phyloP scores from a whole-genome alignment of 2,797 vertebrate genomes.

The Australoheros facetus region DNA sequence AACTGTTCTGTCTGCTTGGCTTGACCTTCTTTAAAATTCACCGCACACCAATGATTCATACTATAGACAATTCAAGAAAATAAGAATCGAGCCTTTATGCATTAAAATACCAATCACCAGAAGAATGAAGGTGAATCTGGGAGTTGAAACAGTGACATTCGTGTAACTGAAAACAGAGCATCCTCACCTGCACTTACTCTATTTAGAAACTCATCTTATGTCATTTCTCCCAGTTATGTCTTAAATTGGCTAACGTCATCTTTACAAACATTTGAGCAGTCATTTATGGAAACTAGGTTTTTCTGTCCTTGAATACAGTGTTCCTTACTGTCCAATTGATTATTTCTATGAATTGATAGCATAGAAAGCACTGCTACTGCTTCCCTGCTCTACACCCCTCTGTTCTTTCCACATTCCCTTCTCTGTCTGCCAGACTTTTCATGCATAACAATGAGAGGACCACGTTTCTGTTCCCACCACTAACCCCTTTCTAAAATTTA shows the following conservation, averaged over 20 bases:
- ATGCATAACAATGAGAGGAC: conserved; percentile 73
- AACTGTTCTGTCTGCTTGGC: neutral
- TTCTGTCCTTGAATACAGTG: neutral
- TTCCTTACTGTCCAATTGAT: conserved; percentile 8
- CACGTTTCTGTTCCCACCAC: conserved; percentile 59
- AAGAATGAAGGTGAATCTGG: neutral
- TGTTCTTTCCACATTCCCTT: conserved; percentile 36
- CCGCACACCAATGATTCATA: neutral
- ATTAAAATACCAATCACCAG: neutral
- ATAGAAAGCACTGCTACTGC: conserved; percentile 6
- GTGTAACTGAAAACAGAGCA: neutral
- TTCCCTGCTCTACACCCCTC: neutral
- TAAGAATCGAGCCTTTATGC: neutral
- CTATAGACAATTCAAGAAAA: neutral
- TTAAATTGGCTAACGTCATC: neutral
- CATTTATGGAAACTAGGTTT: neutral
- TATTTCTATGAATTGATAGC: conserved; percentile 27
- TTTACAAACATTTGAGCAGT: neutral
- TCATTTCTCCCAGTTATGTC: neutral
- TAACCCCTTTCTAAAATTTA: conserved; percentile 60
- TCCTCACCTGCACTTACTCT: neutral
- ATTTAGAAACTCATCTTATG: neutral
- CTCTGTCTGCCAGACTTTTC: conserved; percentile 55
- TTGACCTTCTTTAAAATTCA: neutral
- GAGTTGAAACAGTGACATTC: neutral